phyloP scores from a whole-genome alignment of 1,140 invertebrate species.

The Rhyzopertha dominica region DNA sequence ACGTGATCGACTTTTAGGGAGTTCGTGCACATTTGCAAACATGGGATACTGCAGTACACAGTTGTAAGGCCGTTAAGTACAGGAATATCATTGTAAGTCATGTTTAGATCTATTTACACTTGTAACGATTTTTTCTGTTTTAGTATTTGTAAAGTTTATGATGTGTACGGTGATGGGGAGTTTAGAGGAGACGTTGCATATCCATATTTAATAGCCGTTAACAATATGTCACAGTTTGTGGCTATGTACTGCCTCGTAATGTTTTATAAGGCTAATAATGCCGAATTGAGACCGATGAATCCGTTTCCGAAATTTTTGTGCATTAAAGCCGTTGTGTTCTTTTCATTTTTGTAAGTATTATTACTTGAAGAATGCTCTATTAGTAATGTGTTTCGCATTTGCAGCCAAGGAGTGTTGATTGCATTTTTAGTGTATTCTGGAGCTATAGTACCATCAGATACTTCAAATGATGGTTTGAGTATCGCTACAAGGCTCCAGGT shows the following conservation, averaged over 20 bases:
- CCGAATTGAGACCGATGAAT: constrained; percentile 84
- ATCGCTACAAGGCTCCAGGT: constrained; percentile 79
- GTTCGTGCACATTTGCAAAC: constrained; percentile 91
- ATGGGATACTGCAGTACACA: constrained; percentile 93
- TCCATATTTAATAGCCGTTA: constrained; percentile 85
- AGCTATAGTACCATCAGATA: constrained; percentile 66
- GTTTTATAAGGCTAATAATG: constrained; percentile 85
- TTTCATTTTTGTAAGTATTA: constrained; percentile 91
- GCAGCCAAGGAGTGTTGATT: constrained; percentile 86
- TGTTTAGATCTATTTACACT: constrained; percentile 15
- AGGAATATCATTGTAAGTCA: constrained; percentile 77
- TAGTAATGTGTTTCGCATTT: constrained; percentile 43
- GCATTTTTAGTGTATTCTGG: constrained; percentile 76
- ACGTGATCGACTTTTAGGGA: constrained; percentile 52
- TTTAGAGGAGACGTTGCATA: constrained; percentile 80
- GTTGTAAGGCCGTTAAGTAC: constrained; percentile 84
- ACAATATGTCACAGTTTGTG: constrained; percentile 92
- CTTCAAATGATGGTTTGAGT: constrained; percentile 60
- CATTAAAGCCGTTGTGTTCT: constrained; percentile 96
- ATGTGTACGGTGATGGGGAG: constrained; percentile 86
- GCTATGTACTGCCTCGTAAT: constrained; percentile 95
- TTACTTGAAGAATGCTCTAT: constrained; percentile 1
- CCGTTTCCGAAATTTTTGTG: constrained; percentile 96
- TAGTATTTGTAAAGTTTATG: constrained; percentile 79
- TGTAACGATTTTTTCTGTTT: constrained; percentile 33